Evolutionary conservation across 2,113 vertebrate species (phyloP).

Genomic region (Morone chrysops): DNA sequence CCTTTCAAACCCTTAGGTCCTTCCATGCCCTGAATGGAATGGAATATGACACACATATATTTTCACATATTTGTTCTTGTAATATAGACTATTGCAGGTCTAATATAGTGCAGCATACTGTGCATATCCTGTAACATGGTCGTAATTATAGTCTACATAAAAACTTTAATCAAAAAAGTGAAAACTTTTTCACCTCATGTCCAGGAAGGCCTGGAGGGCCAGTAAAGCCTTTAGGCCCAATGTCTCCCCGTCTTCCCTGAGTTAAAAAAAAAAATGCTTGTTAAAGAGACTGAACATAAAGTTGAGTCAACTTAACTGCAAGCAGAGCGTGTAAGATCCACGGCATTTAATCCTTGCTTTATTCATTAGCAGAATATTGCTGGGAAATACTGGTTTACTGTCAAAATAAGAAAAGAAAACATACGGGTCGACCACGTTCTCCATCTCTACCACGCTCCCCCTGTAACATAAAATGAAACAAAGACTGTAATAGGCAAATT

Average conservation of each 20-base stretch:
- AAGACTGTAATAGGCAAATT: background rate
- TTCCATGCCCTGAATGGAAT: slow-evolving; percentile 44
- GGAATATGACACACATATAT: slow-evolving; percentile 11
- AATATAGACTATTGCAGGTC: background rate
- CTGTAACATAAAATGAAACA: slow-evolving; percentile 37
- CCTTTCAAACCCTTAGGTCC: slow-evolving; percentile 63
- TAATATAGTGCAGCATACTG: background rate
- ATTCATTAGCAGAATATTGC: background rate
- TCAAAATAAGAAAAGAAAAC: slow-evolving; percentile 24
- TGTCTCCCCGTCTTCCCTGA: slow-evolving; percentile 62
- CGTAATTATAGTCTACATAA: background rate
- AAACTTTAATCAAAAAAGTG: background rate
- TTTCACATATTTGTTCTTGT: background rate
- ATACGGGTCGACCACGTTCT: slow-evolving; percentile 43
- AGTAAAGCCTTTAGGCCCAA: slow-evolving; percentile 43
- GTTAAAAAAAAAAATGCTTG: background rate
- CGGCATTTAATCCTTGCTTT: background rate
- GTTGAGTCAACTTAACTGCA: background rate
- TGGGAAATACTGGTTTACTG: background rate
- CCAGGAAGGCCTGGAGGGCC: slow-evolving; percentile 52
- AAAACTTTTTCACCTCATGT: slow-evolving; percentile 18
- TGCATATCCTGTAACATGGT: background rate
- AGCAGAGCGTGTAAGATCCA: background rate
- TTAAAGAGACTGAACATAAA: background rate
- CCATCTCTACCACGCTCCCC: slow-evolving; percentile 62